Evolutionary conservation across 1,140 invertebrate species (phyloP).

Genomic region (Dermatophagoides farinae): DNA sequence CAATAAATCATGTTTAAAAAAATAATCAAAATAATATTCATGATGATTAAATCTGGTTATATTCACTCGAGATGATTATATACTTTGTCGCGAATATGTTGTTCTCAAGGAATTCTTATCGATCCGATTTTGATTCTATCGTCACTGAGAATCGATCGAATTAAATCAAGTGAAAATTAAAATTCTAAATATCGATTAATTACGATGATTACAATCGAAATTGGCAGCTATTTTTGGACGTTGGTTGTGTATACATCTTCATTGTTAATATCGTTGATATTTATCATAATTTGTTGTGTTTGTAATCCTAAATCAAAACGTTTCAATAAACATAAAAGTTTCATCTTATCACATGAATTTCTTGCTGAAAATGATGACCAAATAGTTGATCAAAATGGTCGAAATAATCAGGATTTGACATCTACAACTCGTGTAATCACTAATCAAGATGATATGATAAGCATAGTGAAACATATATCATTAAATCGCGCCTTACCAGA

Average conservation of each 20-base stretch:
- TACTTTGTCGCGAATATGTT: no score
- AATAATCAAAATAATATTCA: no score
- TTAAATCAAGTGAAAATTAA: no score
- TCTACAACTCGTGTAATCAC: neutral
- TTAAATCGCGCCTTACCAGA: constrained; percentile 12
- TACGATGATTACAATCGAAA: neutral
- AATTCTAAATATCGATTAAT: neutral
- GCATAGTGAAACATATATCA: neutral
- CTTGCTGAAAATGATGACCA: neutral
- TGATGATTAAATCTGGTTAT: no score
- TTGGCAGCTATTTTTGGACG: neutral
- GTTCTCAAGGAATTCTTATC: no score
- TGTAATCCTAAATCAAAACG: constrained; percentile 5
- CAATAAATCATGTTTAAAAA: no score
- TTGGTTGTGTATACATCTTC: neutral
- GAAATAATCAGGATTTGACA: neutral
- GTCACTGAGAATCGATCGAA: no score
- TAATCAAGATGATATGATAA: neutral
- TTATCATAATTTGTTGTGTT: neutral
- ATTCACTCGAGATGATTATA: no score
- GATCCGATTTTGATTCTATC: no score
- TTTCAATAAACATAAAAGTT: neutral
- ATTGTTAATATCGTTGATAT: neutral
- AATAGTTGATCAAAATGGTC: neutral
- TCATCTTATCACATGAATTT: neutral